Base-by-base conservation (phyloP, 2,888 invertebrate genomes). In the Strigamia crassipes region DNA sequence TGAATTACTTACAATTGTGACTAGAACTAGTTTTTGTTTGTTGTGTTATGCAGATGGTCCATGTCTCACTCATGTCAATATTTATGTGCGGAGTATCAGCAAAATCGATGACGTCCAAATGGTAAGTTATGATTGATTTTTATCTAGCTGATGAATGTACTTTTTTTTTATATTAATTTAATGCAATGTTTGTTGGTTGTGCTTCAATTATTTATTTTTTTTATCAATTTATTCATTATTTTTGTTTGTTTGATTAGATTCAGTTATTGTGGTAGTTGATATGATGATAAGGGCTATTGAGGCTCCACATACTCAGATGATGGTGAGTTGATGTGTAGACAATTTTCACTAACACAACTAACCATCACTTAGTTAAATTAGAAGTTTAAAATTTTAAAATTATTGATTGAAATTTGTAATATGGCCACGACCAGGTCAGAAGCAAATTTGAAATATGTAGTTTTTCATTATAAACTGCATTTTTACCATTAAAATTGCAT, bases 61-160 rank as follows among this genome's bases (percentile, higher is more conserved):
- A 89, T 96, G 97, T 89, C 92, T 96, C 91, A 97, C 97, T 90
- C 94, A 93, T 91, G 95, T 97, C 90, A 97, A 97, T 94, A 94
- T 96, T 91, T 96, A 96, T 93, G 96, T 97, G 90, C 92, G 97
- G 92, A 96, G 94, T 93, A 96, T 97, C 89, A 95, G 95, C 89
- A 96, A 97, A 89, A 97, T 97, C 92, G 97, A 96, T 93, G 97
- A 97, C 93, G 96, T 95, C 90, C 97, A 96, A 92, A 97, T 97
- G 97, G 97, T 97, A 94, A 96, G 96, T 95, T 46, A 41, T 42
- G 21, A 42, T 42, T 21, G 18, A 15, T 34, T 56, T 66, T 56
- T 56, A 18, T 18, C 21, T 18, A 18, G 61, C 8, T 18, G 18
- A 61, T 18, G 18, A 61, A 61, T 61, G 61, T 6, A 61, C n/a